A percentile compares a stretch with the other conserved stretches of the same genome.
Evolutionary conservation across 2,113 vertebrate genomes (phyloP).

Genomic region (Cyprinodon tularosa): DNA sequence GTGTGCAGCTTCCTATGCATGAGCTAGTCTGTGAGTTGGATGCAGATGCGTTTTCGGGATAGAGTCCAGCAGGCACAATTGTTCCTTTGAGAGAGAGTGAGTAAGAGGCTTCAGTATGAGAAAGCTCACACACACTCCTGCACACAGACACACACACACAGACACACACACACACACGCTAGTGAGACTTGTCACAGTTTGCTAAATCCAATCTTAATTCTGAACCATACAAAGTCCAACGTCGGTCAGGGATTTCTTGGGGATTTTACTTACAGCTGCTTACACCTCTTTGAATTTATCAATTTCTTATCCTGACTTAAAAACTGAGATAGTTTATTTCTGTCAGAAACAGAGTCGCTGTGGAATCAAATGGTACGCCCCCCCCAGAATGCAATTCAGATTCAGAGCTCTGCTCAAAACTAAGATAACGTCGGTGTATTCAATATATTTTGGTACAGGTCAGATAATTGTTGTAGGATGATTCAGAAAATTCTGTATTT

Average conservation of each 20-base stretch:
- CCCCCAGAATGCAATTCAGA: too few relatives aligned
- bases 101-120: slow-evolving; percentile 14
- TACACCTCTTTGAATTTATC: not conserved
- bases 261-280: slow-evolving; percentile 14
- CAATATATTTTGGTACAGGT: too few relatives aligned
- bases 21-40: slow-evolving; percentile 28
- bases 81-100: slow-evolving; percentile 65
- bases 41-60: slow-evolving; percentile 71
- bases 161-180: slow-evolving; percentile 40
- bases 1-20: not conserved
- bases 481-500: too few relatives aligned
- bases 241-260: slow-evolving; percentile 21
- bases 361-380: too few relatives aligned
- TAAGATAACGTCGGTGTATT: too few relatives aligned
- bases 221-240: slow-evolving; percentile 26
- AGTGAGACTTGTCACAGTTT: slow-evolving; percentile 75
- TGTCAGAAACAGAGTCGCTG: not conserved
- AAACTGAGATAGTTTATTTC: slow-evolving; percentile 1
- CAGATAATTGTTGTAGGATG: too few relatives aligned
- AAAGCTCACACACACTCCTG: slow-evolving; percentile 10
- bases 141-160: slow-evolving; percentile 24
- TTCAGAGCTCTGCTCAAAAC: too few relatives aligned
- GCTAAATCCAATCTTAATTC: slow-evolving; percentile 53
- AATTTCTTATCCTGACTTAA: not conserved
- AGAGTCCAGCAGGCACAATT: slow-evolving; percentile 67